phyloP scores from a whole-genome alignment of 1,140 invertebrate genomes.

The Cydia strobilella region DNA sequence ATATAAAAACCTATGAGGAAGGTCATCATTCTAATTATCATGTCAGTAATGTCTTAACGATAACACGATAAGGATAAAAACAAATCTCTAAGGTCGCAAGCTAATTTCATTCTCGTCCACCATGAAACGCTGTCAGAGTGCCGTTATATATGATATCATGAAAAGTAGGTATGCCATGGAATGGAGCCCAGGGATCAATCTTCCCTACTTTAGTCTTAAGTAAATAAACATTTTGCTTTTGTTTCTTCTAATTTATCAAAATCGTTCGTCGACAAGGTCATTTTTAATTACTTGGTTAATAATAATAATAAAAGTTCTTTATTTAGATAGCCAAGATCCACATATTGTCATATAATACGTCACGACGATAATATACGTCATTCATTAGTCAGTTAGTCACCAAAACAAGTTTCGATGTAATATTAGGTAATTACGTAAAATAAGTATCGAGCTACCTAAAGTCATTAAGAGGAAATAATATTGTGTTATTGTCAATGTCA shows the following conservation, averaged over 20 bases:
- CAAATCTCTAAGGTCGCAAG: not conserved
- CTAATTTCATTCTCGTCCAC: too few relatives aligned
- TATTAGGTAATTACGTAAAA: not conserved
- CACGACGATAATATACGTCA: too few relatives aligned
- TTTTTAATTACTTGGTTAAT: not conserved
- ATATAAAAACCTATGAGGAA: not conserved
- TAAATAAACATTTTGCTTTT: not conserved
- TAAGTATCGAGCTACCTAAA: not conserved
- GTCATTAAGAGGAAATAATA: not conserved
- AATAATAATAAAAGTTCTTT: too few relatives aligned
- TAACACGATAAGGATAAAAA: not conserved
- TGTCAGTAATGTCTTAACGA: not conserved
- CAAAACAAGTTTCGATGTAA: not conserved
- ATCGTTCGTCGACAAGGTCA: not conserved
- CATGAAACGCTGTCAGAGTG: too few relatives aligned
- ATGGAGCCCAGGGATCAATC: too few relatives aligned
- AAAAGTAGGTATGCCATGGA: too few relatives aligned
- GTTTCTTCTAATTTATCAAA: not conserved
- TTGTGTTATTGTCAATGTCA: not conserved
- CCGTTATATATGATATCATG: too few relatives aligned
- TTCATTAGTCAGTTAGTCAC: not conserved
- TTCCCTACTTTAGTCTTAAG: too few relatives aligned
- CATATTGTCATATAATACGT: too few relatives aligned
- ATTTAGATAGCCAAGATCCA: too few relatives aligned
- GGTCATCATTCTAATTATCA: not conserved